Conservation (phyloP, 2,888 invertebrate genomes). For the Troglohyphantes excavatus region DNA sequence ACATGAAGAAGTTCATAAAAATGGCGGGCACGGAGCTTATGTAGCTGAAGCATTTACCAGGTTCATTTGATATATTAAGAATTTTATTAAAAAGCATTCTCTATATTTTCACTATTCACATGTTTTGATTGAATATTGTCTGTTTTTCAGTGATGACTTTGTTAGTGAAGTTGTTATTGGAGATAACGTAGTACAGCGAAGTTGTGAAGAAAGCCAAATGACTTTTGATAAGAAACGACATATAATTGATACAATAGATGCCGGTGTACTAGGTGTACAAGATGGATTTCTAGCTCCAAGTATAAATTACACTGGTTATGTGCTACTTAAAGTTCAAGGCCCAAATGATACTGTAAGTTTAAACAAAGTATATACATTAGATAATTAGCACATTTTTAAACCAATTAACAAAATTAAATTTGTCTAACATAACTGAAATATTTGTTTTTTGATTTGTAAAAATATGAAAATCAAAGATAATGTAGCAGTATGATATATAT, state of each 20-base stretch:
- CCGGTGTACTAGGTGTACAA: conserved; percentile 79
- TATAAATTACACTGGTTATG: conserved; percentile 92
- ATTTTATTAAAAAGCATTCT: background rate
- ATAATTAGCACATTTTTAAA: too few species aligned
- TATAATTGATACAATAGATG: conserved; percentile 19
- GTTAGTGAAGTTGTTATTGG: conserved; percentile 78
- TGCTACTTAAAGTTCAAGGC: conserved; percentile 90
- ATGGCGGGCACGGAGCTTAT: conserved; percentile 89
- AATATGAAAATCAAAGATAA: too few species aligned
- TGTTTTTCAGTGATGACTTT: conserved; percentile 74
- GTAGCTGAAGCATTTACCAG: conserved; percentile 92
- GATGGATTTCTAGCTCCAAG: conserved; percentile 90
- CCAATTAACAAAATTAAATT: too few species aligned
- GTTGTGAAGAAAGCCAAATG: conserved; percentile 61
- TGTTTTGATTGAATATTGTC: background rate
- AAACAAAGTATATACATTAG: too few species aligned
- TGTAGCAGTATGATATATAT: too few species aligned
- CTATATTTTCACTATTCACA: background rate
- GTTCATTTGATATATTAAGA: conserved; percentile 82
- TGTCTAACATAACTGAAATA: too few species aligned
- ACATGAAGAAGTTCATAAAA: conserved; percentile 88
- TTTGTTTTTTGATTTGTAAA: too few species aligned
- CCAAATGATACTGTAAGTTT: conserved; percentile 79
- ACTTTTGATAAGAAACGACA: conserved; percentile 58
- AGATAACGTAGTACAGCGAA: conserved; percentile 66